These are phyloP conservation scores for Melanchra persicariae DNA, from an alignment of 2,888 invertebrate genomes.

Conservation along the genomic window DNA sequence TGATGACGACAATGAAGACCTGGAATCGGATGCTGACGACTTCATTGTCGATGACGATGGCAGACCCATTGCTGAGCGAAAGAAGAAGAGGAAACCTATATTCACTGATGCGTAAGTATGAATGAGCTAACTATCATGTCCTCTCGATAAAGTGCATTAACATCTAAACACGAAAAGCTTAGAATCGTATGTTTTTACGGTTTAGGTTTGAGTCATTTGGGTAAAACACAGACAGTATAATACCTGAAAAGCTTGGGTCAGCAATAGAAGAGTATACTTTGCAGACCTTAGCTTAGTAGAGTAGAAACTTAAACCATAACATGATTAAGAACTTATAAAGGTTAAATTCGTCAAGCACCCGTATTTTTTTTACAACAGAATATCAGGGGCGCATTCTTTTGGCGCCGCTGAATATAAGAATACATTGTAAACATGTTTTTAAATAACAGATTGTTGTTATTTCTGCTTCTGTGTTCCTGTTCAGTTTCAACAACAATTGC, in stretches of 20 bases:
- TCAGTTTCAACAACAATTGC: slow-evolving; percentile 1
- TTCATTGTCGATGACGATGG: slow-evolving; percentile 99
- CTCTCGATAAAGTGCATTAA: no score
- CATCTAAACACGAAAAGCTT: not conserved
- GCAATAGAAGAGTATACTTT: no score
- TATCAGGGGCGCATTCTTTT: not conserved
- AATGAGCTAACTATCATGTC: not conserved
- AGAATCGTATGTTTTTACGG: no score
- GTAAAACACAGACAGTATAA: no score
- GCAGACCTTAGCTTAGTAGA: no score
- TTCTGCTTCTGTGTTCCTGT: not conserved
- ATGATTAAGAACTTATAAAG: no score
- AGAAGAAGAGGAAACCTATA: slow-evolving; percentile 94
- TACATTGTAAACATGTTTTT: not conserved
- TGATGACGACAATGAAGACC: slow-evolving; percentile 95
- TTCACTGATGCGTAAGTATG: slow-evolving; percentile 96
- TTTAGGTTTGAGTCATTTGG: no score
- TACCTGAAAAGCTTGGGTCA: not conserved
- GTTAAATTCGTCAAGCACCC: not conserved
- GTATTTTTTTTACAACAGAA: not conserved
- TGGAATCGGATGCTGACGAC: slow-evolving; percentile 97
- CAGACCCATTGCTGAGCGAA: slow-evolving; percentile 95
- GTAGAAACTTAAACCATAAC: no score
- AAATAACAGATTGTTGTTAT: slow-evolving; percentile 11
- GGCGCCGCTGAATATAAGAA: not conserved